Conservation (phyloP, 2,113 vertebrate species). For the Motacilla tschutschensis region DNA sequence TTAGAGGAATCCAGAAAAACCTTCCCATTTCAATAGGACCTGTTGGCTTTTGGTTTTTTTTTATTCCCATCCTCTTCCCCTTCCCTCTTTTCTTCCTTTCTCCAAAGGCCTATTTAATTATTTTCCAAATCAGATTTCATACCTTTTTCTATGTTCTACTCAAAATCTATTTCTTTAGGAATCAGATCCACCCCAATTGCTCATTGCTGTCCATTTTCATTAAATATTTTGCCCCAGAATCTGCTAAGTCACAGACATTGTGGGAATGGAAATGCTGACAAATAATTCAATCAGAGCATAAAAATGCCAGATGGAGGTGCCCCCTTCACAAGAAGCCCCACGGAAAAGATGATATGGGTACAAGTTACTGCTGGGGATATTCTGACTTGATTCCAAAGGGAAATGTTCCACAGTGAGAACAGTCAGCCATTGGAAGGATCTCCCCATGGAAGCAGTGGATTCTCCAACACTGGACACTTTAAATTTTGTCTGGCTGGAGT, state of each 20-base stretch:
- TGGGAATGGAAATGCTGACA: not conserved
- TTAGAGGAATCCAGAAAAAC: not conserved
- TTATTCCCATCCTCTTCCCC: fast-evolving
- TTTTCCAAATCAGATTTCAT: not conserved
- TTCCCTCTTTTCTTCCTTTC: not conserved
- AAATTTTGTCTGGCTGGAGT: not conserved
- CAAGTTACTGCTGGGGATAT: not conserved
- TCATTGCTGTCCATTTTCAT: not conserved
- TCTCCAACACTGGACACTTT: too few relatives aligned
- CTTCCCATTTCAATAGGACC: not conserved
- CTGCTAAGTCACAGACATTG: not conserved
- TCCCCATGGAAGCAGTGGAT: not conserved
- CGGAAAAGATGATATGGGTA: not conserved
- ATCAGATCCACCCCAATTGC: not conserved
- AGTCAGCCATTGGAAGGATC: not conserved
- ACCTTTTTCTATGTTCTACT: not conserved
- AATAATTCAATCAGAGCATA: not conserved
- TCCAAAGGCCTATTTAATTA: not conserved
- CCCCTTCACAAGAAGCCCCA: not conserved
- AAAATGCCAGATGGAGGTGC: not conserved
- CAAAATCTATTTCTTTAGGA: not conserved
- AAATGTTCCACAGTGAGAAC: not conserved
- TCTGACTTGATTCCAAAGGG: not conserved
- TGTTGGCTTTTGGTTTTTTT: not conserved
- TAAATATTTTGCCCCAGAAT: not conserved